Percentiles rank a stretch among this genome's conserved stretches.
Conservation (phyloP, 2,113 vertebrate species). For the Cheilinus undulatus region DNA sequence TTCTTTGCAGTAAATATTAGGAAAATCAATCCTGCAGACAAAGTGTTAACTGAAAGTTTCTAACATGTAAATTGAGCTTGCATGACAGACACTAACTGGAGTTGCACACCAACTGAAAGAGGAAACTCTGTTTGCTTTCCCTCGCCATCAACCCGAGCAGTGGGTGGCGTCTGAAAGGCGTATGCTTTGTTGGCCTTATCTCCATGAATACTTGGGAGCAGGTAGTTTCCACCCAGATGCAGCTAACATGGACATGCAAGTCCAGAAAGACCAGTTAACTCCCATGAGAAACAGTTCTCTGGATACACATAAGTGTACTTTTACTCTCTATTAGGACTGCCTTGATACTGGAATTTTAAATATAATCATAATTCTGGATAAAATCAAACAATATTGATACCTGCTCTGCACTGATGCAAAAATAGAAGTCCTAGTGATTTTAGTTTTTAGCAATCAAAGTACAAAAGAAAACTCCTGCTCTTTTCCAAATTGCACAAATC, state of each 20-base stretch:
- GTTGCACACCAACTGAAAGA: not conserved
- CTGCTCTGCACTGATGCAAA: too few species aligned
- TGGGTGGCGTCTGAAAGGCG: conserved; percentile 14
- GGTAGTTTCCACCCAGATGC: not conserved
- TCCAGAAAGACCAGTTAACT: conserved; percentile 24
- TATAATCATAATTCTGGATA: too few species aligned
- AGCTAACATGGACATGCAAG: not conserved
- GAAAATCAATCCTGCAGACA: too few species aligned
- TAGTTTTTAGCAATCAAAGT: too few species aligned
- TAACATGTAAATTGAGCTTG: not conserved
- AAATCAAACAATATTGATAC: too few species aligned
- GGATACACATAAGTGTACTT: not conserved
- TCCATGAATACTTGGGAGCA: conserved; percentile 7
- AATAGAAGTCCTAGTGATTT: too few species aligned
- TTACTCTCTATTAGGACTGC: too few species aligned
- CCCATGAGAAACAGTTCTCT: not conserved
- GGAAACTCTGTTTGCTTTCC: not conserved
- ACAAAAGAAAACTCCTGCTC: too few species aligned
- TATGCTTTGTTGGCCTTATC: conserved; percentile 39
- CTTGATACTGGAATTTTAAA: too few species aligned
- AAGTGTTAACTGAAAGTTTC: not conserved
- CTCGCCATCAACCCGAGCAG: not conserved
- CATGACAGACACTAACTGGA: too few species aligned
- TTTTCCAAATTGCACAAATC: too few species aligned
- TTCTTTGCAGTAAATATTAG: too few species aligned